Evolutionary conservation across 2,113 vertebrate species (phyloP), one percentile per base, ranked within the genome.

Genomic region (Catharus minimus): DNA sequence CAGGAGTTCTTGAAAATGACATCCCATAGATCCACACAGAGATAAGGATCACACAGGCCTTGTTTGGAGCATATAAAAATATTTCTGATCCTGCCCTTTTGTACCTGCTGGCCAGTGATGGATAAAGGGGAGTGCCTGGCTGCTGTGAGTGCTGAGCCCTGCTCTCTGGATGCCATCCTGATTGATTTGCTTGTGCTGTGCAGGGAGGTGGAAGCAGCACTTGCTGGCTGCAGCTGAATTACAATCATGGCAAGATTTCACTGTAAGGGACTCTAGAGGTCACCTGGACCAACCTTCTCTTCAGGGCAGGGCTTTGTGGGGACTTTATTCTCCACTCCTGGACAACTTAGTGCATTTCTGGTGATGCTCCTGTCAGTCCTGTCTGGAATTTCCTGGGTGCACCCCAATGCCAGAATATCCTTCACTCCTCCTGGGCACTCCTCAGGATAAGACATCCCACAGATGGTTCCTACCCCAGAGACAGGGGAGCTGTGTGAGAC

Each of bases 141-240:
- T 44, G 65, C 89, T 82, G 83, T 2, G 74, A 67, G 46, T 5
- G 21, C 55, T 53, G 55, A 57, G 86, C 65, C 78, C 69, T 52
- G 67, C 78, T 76, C 67, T 76, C 39, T 3, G 49, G 82, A 27
- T 89, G 88, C 72, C 75, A 60, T 67, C 79, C 85, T 95, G 88
- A 91, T 87, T 75, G 93, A 94, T 91, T 73, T 1, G 52, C 76
- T 78, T 2, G 7, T 1, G 17, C 30, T 0, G 5, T 28, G 55
- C 72, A 79, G 68, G 82, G 73, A 69, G 28, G 8, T 13, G 23
- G 17, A 20, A 81, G 80, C 88, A 67, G 83, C 86, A 3, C 38
- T 92, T 47, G 72, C 80, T 80, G 86, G 73, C 87, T 79, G 89
- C 89, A 75, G 84, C 89, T 87, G 89, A 94, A 85, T 89, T 69